phyloP scores from a whole-genome alignment of 2,113 vertebrate genomes.

The Petroica traversi region DNA sequence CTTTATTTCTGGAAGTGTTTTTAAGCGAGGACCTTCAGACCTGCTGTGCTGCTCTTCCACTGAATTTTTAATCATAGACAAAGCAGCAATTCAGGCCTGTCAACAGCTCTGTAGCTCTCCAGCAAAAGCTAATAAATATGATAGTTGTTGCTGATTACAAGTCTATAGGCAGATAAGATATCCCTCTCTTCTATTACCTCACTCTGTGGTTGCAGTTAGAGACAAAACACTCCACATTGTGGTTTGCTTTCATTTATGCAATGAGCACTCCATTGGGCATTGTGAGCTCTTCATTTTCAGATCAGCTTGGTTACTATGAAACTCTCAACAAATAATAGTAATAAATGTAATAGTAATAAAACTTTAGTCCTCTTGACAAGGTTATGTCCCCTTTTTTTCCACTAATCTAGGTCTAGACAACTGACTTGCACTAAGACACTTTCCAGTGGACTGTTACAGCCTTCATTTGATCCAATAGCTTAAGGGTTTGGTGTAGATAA shows the following conservation, averaged over 20 bases:
- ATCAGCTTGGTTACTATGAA: neutral
- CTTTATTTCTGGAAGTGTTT: neutral
- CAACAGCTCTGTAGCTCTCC: neutral
- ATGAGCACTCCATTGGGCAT: neutral
- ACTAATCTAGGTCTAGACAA: neutral
- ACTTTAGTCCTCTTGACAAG: neutral
- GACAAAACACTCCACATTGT: neutral
- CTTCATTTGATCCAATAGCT: neutral
- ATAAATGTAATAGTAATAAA: neutral
- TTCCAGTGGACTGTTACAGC: neutral
- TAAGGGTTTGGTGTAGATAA: neutral
- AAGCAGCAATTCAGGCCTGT: neutral
- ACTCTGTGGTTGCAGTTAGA: neutral
- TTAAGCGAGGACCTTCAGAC: neutral
- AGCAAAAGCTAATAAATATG: neutral
- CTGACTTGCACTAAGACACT: neutral
- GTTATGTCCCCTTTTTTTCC: neutral
- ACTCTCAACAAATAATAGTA: neutral
- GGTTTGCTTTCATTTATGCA: neutral
- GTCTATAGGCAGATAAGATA: neutral
- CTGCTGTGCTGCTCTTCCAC: rapidly evolving
- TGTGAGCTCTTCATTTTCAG: neutral
- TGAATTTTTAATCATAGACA: neutral
- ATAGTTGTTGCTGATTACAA: neutral
- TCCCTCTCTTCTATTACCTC: neutral